Percentiles rank a stretch among this genome's conserved stretches.
These are phyloP conservation scores for Scrobipalpa atriplicella DNA, from an alignment of 2,888 invertebrate genomes.

Conservation along the genomic window DNA sequence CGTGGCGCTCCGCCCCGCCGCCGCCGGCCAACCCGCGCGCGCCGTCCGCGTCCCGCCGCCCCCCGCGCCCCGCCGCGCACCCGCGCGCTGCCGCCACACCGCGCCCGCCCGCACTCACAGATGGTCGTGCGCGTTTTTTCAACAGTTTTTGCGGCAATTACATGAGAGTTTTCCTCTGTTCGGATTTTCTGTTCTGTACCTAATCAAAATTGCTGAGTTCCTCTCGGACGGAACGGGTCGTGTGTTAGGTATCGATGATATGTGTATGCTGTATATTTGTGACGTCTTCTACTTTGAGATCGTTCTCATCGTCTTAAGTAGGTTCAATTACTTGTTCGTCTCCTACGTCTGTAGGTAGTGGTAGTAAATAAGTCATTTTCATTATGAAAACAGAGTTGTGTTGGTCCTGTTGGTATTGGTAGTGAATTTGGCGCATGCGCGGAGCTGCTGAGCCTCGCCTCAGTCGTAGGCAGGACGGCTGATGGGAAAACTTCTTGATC, in stretches of 20 bases:
- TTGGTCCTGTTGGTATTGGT: background rate
- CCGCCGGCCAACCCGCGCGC: constrained; percentile 38
- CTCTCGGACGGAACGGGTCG: constrained; percentile 59
- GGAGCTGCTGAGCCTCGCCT: background rate
- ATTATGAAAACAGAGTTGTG: constrained; percentile 7
- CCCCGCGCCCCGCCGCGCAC: constrained; percentile 40
- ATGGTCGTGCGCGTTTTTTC: constrained; percentile 65
- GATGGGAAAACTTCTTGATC: background rate
- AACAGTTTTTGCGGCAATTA: constrained; percentile 61
- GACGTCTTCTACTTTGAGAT: constrained; percentile 1
- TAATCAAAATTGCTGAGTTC: constrained; percentile 66
- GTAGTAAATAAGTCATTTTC: constrained; percentile 23
- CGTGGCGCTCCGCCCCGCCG: constrained; percentile 51
- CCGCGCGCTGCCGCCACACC: constrained; percentile 54
- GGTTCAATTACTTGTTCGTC: constrained; percentile 11
- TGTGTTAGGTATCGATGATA: constrained; percentile 36
- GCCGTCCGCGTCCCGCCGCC: constrained; percentile 36
- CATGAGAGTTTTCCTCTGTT: constrained; percentile 64
- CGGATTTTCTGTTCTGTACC: constrained; percentile 64
- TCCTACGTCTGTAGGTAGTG: constrained; percentile 1
- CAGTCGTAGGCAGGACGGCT: background rate
- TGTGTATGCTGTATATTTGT: constrained; percentile 11
- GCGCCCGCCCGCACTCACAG: constrained; percentile 58
- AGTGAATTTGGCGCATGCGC: constrained; percentile 12
- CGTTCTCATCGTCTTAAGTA: constrained; percentile 16